A percentile compares a stretch with the other conserved stretches of the same genome.
These are phyloP conservation scores for Tragelaphus oryx DNA, from an alignment of 2,797 vertebrate genomes.

Conservation along the genomic window DNA sequence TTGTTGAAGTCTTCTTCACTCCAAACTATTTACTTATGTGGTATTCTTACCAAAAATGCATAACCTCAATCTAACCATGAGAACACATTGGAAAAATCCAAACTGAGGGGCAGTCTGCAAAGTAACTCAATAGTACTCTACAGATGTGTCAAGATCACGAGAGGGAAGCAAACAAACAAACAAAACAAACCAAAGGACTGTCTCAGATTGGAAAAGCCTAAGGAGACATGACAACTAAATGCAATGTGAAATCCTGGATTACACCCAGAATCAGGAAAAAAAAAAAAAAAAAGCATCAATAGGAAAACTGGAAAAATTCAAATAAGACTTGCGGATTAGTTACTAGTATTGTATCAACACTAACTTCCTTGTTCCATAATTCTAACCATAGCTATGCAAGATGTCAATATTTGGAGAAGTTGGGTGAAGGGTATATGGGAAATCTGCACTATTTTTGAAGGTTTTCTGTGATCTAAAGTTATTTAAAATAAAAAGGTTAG, in stretches of 20 bases:
- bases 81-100: background rate
- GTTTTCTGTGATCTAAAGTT: background rate
- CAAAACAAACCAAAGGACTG: background rate
- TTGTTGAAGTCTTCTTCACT: background rate
- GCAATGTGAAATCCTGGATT: background rate
- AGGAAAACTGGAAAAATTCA: background rate
- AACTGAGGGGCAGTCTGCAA: background rate
- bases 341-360: background rate
- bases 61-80: background rate
- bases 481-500: background rate
- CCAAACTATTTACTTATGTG: background rate
- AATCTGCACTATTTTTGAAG: background rate
- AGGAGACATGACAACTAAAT: background rate
- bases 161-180: background rate
- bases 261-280: background rate
- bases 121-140: background rate
- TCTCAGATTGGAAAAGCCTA: background rate
- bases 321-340: background rate
- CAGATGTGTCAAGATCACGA: background rate
- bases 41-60: background rate
- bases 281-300: background rate
- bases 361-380: background rate
- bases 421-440: background rate
- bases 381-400: background rate
- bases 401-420: background rate